Conservation (phyloP, 1,140 invertebrate genomes). For the Brachionus asplanchnoidis region DNA sequence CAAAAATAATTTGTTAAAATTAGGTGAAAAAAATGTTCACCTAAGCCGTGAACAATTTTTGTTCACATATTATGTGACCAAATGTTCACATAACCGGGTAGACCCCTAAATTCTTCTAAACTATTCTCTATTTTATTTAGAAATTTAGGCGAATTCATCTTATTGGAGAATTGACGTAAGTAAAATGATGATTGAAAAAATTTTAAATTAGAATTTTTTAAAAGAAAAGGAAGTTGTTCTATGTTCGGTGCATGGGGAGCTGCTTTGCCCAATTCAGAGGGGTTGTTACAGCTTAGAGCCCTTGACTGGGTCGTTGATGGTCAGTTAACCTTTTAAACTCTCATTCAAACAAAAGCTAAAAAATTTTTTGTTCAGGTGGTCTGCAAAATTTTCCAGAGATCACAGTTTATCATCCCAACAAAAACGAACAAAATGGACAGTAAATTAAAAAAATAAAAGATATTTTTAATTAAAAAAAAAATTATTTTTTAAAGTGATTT, state of each 20-base stretch:
- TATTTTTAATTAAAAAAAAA: constrained; percentile 47
- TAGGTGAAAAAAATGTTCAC: too few relatives aligned
- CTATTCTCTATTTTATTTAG: constrained; percentile 43
- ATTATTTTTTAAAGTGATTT: not conserved
- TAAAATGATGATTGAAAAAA: not conserved
- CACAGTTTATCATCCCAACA: constrained; percentile 48
- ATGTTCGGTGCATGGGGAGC: constrained; percentile 50
- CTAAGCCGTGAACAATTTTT: too few relatives aligned
- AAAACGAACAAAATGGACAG: constrained; percentile 38
- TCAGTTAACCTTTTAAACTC: not conserved
- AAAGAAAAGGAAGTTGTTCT: constrained; percentile 48
- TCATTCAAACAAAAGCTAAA: not conserved
- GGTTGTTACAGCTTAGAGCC: constrained; percentile 46
- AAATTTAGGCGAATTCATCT: constrained; percentile 47
- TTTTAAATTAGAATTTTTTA: not conserved
- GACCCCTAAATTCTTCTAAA: not conserved
- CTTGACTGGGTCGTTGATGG: constrained; percentile 48
- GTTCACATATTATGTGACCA: too few relatives aligned
- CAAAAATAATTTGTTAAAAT: too few relatives aligned
- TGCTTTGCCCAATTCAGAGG: not conserved
- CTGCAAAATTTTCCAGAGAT: constrained; percentile 50
- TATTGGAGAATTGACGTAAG: constrained; percentile 47
- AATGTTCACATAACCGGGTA: too few relatives aligned
- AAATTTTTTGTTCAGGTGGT: constrained; percentile 43
- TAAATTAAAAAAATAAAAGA: constrained; percentile 19